phyloP scores from a whole-genome alignment of 2,888 invertebrate genomes.

The Pterobdella sp. region DNA sequence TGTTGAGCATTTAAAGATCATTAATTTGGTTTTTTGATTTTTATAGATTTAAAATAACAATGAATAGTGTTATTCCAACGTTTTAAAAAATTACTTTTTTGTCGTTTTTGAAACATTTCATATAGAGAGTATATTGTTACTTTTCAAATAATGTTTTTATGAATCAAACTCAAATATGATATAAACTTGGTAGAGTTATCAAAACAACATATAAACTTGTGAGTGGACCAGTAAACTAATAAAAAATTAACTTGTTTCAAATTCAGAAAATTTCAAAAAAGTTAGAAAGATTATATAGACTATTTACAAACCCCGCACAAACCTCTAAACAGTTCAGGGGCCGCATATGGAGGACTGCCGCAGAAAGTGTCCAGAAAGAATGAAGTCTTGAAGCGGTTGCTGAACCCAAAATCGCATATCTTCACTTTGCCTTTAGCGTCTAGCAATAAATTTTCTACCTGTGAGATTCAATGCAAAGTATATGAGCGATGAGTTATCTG shows the following conservation, averaged over 20 bases:
- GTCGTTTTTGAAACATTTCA: no score
- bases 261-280: no score
- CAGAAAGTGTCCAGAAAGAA: constrained; percentile 24
- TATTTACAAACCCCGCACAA: no score
- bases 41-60: background rate
- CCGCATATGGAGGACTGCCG: constrained; percentile 27
- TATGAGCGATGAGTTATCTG: no score
- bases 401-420: constrained; percentile 27
- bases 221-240: no score
- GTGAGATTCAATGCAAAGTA: no score
- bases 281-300: no score
- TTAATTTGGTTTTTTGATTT: background rate
- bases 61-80: background rate
- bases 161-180: background rate
- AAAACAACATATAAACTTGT: background rate
- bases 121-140: background rate
- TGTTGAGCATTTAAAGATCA: background rate
- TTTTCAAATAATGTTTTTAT: background rate
- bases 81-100: no score
- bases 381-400: constrained; percentile 16
- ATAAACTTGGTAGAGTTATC: background rate
- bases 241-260: no score
- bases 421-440: constrained; percentile 14
- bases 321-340: constrained; percentile 28
- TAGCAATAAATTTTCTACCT: constrained; percentile 23